A percentile compares a stretch with the other conserved stretches of the same genome.
These are phyloP conservation scores for Scolopax mira DNA, from an alignment of 2,113 vertebrate genomes.

Conservation along the genomic window DNA sequence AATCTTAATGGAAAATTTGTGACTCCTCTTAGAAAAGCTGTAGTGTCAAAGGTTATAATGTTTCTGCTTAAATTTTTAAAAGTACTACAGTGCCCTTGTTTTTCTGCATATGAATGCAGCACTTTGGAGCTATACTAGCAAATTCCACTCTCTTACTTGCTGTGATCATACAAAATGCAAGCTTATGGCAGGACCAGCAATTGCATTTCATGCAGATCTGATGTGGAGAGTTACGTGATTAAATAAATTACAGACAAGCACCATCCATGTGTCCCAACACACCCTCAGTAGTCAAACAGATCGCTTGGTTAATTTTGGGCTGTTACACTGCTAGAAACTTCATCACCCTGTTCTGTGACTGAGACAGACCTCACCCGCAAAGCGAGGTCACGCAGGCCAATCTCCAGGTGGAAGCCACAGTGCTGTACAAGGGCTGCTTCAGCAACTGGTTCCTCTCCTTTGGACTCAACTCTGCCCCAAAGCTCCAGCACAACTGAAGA, in stretches of 20 bases:
- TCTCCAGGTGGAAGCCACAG: not conserved
- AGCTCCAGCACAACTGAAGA: not conserved
- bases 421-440: not conserved
- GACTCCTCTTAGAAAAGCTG: not conserved
- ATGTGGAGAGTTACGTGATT: not conserved
- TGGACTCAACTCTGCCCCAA: not conserved
- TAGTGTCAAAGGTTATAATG: not conserved
- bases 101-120: not conserved
- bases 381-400: not conserved
- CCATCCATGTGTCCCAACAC: not conserved
- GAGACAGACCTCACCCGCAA: not conserved
- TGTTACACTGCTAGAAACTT: not conserved
- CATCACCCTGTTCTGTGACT: not conserved
- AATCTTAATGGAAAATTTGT: not conserved
- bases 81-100: not conserved
- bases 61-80: not conserved
- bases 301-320: not conserved
- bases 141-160: not conserved
- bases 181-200: not conserved
- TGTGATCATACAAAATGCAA: not conserved
- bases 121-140: not conserved
- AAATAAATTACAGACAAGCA: not conserved
- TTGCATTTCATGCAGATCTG: not conserved
- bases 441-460: not conserved
- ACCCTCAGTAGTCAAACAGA: not conserved